Conservation (phyloP, 2,888 invertebrate genomes). For the Rhagium mordax region DNA sequence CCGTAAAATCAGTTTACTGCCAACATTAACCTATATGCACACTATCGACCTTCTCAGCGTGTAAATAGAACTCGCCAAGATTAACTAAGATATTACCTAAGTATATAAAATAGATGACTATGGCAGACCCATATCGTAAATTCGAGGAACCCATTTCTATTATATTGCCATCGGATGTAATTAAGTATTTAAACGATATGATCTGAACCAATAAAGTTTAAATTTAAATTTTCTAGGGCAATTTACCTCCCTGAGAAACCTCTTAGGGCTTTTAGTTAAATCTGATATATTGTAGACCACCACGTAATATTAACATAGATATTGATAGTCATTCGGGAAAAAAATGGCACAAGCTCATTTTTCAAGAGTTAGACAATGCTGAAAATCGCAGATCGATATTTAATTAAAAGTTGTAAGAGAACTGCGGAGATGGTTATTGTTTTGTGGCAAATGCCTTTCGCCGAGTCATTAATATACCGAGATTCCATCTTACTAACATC, state of each 20-base stretch:
- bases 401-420: conserved; percentile 31
- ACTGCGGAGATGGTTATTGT: conserved; percentile 48
- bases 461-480: conserved; percentile 41
- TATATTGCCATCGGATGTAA: conserved; percentile 61
- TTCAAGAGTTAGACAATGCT: not conserved
- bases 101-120: conserved; percentile 49
- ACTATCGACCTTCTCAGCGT: not conserved
- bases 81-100: conserved; percentile 42
- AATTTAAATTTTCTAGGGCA: conserved; percentile 63
- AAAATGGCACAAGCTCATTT: conserved; percentile 3
- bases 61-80: not conserved
- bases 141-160: conserved; percentile 51
- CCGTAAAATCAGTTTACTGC: too few species aligned
- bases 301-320: conserved; percentile 32
- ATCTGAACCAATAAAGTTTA: conserved; percentile 62
- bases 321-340: not conserved
- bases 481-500: not conserved
- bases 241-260: conserved; percentile 59
- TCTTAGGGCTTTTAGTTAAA: conserved; percentile 46
- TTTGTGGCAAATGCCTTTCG: conserved; percentile 44
- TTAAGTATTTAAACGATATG: conserved; percentile 65
- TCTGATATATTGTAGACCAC: conserved; percentile 51
- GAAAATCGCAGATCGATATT: not conserved
- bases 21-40: too few species aligned
- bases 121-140: conserved; percentile 41